These are phyloP conservation scores for Condylura cristata DNA, from an alignment of 2,113 vertebrate genomes.

Conservation along the genomic window DNA sequence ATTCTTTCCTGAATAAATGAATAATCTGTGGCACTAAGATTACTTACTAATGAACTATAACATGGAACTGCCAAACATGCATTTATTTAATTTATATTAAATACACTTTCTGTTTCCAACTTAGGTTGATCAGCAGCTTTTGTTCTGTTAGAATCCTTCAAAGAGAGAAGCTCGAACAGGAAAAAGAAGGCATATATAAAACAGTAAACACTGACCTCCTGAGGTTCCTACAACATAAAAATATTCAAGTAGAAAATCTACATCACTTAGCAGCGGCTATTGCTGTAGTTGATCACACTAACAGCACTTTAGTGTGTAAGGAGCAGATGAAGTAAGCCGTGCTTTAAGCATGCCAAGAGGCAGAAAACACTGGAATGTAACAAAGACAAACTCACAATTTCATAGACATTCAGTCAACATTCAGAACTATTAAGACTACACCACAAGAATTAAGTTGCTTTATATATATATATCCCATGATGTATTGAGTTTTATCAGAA, in stretches of 20 bases:
- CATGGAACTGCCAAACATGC: slow-evolving; percentile 81
- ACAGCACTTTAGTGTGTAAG: slow-evolving; percentile 90
- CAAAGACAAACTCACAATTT: slow-evolving; percentile 90
- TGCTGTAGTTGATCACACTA: slow-evolving; percentile 93
- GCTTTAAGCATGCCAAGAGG: slow-evolving; percentile 93
- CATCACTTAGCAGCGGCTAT: slow-evolving; percentile 94
- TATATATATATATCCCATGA: slow-evolving; percentile 95
- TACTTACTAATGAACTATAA: slow-evolving; percentile 81
- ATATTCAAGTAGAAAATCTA: slow-evolving; percentile 98
- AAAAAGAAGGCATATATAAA: slow-evolving; percentile 93
- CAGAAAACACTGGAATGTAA: slow-evolving; percentile 97
- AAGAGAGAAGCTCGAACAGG: slow-evolving; percentile 90
- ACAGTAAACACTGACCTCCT: slow-evolving; percentile 96
- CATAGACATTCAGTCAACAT: slow-evolving; percentile 90
- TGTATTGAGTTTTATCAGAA: slow-evolving; percentile 85
- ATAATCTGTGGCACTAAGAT: slow-evolving; percentile 76
- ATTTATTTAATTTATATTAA: slow-evolving; percentile 82
- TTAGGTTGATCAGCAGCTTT: slow-evolving; percentile 90
- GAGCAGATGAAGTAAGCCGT: slow-evolving; percentile 90
- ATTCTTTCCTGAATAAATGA: slow-evolving; percentile 77
- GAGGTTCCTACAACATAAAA: slow-evolving; percentile 97
- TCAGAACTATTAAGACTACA: slow-evolving; percentile 88
- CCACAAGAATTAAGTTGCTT: slow-evolving; percentile 87
- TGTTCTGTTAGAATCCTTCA: slow-evolving; percentile 90
- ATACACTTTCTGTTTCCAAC: slow-evolving; percentile 90